Conservation (phyloP, 2,113 vertebrate genomes). For the Todiramphus saurophagus region DNA sequence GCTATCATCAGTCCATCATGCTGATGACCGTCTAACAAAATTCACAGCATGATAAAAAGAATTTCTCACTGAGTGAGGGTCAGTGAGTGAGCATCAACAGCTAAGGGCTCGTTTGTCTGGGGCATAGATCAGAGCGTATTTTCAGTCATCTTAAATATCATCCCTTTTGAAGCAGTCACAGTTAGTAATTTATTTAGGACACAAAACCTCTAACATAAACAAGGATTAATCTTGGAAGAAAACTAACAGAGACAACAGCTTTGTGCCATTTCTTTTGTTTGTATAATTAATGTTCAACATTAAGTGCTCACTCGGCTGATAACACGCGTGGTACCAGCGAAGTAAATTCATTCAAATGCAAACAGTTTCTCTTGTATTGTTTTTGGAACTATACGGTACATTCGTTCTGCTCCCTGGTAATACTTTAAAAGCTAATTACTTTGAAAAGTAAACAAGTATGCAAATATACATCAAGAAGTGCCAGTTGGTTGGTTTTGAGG, state of each 20-base stretch:
- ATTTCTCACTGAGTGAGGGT: neutral
- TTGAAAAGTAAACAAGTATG: slow-evolving; percentile 65
- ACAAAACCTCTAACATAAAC: slow-evolving; percentile 4
- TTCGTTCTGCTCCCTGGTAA: slow-evolving; percentile 59
- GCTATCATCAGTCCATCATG: neutral
- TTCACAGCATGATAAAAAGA: neutral
- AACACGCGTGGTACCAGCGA: neutral
- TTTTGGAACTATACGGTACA: neutral
- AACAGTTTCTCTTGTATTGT: slow-evolving; percentile 60
- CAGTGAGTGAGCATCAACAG: neutral
- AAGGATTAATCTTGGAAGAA: slow-evolving; percentile 30
- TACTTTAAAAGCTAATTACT: slow-evolving; percentile 70
- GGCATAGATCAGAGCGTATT: neutral
- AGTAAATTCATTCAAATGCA: slow-evolving; percentile 64
- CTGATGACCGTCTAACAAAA: slow-evolving; percentile 9
- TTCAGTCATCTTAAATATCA: slow-evolving; percentile 35
- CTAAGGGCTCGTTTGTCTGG: neutral
- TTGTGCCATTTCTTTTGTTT: slow-evolving; percentile 57
- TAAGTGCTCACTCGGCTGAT: slow-evolving; percentile 58
- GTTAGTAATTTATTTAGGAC: slow-evolving; percentile 40
- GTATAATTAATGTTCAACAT: slow-evolving; percentile 63
- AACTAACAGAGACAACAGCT: slow-evolving; percentile 31
- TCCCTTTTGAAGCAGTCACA: neutral
- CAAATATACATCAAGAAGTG: slow-evolving; percentile 41
- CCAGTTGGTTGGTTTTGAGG: slow-evolving; percentile 22